Percentiles rank a stretch among this genome's conserved stretches.
Evolutionary conservation across 2,797 vertebrate species (phyloP).

Genomic region (Sphaeramia orbicularis): DNA sequence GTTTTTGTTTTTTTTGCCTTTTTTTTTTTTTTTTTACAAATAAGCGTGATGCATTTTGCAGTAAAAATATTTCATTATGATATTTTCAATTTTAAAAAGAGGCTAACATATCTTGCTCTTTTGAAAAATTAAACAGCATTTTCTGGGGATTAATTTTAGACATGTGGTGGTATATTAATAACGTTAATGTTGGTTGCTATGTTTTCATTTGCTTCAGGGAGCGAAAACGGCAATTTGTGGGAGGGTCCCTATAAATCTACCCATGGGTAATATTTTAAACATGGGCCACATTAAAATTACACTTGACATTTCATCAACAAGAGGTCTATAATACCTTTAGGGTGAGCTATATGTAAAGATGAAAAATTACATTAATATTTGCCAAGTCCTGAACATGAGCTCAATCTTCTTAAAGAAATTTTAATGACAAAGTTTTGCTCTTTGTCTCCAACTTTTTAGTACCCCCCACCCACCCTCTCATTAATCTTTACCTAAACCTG

Average conservation of each 20-base stretch:
- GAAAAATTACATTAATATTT: slow-evolving; percentile 64
- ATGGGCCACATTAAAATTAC: slow-evolving; percentile 69
- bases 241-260: slow-evolving; percentile 71
- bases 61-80: slow-evolving; percentile 77
- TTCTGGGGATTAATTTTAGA: slow-evolving; percentile 72
- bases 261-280: slow-evolving; percentile 67
- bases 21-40: slow-evolving; percentile 21
- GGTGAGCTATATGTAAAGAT: slow-evolving; percentile 54
- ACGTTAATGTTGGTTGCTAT: slow-evolving; percentile 64
- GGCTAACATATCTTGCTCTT: slow-evolving; percentile 57
- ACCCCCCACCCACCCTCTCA: slow-evolving; percentile 4
- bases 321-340: slow-evolving; percentile 60
- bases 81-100: slow-evolving; percentile 76
- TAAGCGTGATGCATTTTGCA: slow-evolving; percentile 43
- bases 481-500: slow-evolving; percentile 61
- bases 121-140: slow-evolving; percentile 74
- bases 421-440: slow-evolving; percentile 46
- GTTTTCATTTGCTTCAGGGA: slow-evolving; percentile 65
- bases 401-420: slow-evolving; percentile 39
- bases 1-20: background rate
- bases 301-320: slow-evolving; percentile 76
- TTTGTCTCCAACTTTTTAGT: slow-evolving; percentile 18
- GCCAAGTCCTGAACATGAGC: slow-evolving; percentile 35
- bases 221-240: slow-evolving; percentile 64
- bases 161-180: slow-evolving; percentile 67